Base-by-base conservation (phyloP, 2,113 vertebrate genomes). In the Motacilla tschutschensis region DNA sequence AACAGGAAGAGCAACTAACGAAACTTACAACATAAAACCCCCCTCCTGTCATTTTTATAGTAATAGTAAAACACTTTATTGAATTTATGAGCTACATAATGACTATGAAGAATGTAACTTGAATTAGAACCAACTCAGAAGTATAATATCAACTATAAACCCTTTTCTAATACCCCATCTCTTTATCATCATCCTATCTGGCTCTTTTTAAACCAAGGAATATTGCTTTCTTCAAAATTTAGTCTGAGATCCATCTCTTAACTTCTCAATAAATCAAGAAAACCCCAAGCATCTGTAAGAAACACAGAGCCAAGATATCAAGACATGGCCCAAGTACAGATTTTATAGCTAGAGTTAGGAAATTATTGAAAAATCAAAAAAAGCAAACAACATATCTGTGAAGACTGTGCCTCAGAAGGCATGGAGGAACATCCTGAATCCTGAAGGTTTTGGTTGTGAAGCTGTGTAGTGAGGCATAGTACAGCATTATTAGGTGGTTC, bases 21-120 rank as follows among this genome's bases (percentile, higher is more conserved):
- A 97, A 97, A 98, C 96, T 97, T 97, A 97, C 91, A 97, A 94
- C 96, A 97, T 98, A 98, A 98, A 98, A 97, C 94, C 97, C 97
- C 97, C 97, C 97, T 97, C 97, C 97, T 98, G 97, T 98, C 97
- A 98, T 97, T 97, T 98, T 98, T 98, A 98, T 97, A 96, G 97
- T 95, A 95, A 96, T 93, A 97, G 96, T 98, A 98, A 97, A 98
- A 98, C 97, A 97, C 95, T 97, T 97, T 97, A 98, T 97, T 97
- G 97, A 97, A 98, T 98, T 98, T 98, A 98, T 96, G 97, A 96
- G 97, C 95, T 97, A 97, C 97, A 97, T 98, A 98, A 98, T 97
- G 96, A 97, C 96, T 97, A 94, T 95, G 96, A 97, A 95, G 97
- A 97, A 97, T 96, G 96, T 97, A 97, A 97, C 94, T 93, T 96